Evolutionary conservation across 2,888 invertebrate species (phyloP), one percentile per base, ranked within the genome.

Genomic region (Drosophila anceps): DNA sequence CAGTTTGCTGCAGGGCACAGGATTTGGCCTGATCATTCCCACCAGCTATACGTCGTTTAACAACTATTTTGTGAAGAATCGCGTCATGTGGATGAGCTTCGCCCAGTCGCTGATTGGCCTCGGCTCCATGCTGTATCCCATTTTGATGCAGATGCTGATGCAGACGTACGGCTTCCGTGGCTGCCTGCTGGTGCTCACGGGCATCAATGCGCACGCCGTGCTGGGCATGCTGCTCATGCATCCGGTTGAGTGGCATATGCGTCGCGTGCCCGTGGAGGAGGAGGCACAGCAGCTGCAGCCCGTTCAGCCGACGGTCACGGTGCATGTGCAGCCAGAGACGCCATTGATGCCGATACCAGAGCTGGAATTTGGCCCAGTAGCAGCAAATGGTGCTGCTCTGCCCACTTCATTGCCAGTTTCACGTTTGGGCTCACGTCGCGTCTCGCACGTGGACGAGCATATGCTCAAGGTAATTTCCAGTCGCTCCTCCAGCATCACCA

Each of bases 31-130:
- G 0, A 95, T 96, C 93, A 94, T 96, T 71, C 96, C 96, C 41
- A 94, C 96, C 4, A 94, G 95, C 51, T 96, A 95, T 78, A 95
- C 96, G 1, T 95, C 95, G 8, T 96, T 97, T 82, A 96, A 96
- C 83, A 94, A 95, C 73, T 96, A 96, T 84, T 96, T 96, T 84
- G 94, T 95, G 0, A 94, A 95, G 82, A 95, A 94, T 84, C 94
- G 96, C 8, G 95, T 95, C 0, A 94, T 95, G 60, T 95, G 96
- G 94, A 96, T 96, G 96, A 95, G 96, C 65, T 94, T 95, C 13
- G 95, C 96, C n/a, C 96, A 96, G 91, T 94, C 95, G 0, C 92
- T 96, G 75, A 95, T 96, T 81, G 96, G 95, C 10, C 90, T 95
- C 46, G 95, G 95, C 0, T 94, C 95, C 9, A 96, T 96, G 85